Conservation (phyloP, 2,888 invertebrate species). For the Yponomeuta evonymella region DNA sequence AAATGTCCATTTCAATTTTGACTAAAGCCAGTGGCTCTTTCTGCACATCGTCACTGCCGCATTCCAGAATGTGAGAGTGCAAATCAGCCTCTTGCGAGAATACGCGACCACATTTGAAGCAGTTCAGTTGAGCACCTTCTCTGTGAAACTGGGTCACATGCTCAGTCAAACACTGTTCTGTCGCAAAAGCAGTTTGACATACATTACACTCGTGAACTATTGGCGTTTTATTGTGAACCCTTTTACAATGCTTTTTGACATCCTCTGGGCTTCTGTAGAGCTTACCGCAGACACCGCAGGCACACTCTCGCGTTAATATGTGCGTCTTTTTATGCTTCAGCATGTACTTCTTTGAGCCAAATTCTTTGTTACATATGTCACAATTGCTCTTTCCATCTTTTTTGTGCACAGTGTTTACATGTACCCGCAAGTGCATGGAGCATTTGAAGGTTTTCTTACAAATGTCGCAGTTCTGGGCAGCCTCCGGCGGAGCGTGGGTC, state of each 20-base stretch:
- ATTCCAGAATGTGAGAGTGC: constrained; percentile 19
- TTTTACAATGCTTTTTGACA: constrained; percentile 34
- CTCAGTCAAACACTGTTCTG: not conserved
- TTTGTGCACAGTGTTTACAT: constrained; percentile 34
- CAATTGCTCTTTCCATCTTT: constrained; percentile 32
- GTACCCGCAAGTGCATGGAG: constrained; percentile 35
- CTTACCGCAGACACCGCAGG: constrained; percentile 34
- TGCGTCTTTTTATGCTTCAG: constrained; percentile 38
- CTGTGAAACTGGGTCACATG: constrained; percentile 1
- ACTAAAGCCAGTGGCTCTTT: not conserved
- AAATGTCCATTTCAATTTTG: constrained; percentile 14
- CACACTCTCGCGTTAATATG: constrained; percentile 21
- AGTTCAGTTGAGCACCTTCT: not conserved
- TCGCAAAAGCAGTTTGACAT: constrained; percentile 5
- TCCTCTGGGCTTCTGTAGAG: constrained; percentile 32
- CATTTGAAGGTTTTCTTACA: constrained; percentile 41
- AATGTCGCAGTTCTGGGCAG: constrained; percentile 30
- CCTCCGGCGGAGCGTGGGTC: constrained; percentile 40
- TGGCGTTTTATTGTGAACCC: constrained; percentile 30
- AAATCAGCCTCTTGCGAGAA: constrained; percentile 15
- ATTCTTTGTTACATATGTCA: constrained; percentile 35
- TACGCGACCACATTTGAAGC: constrained; percentile 18
- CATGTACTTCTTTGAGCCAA: constrained; percentile 35
- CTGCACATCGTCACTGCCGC: constrained; percentile 15
- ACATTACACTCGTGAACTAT: not conserved